phyloP scores from a whole-genome alignment of 2,113 vertebrate species.

The Gallinago undulata region DNA sequence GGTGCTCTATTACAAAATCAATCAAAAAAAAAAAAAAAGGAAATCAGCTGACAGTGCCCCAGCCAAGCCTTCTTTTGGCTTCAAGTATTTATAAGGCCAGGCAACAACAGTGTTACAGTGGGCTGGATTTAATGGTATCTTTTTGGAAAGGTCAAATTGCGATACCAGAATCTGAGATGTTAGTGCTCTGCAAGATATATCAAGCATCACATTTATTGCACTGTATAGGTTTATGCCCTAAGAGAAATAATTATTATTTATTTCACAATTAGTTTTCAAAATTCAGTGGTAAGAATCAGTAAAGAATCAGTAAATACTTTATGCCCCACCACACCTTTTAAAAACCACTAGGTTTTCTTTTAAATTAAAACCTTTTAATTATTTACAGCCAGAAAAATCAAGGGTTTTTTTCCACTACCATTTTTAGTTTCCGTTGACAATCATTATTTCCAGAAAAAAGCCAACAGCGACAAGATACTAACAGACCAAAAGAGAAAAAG shows the following conservation, averaged over 20 bases:
- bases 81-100: constrained; percentile 2
- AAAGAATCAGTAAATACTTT: background rate
- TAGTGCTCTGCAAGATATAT: background rate
- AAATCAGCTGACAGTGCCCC: background rate
- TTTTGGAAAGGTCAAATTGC: background rate
- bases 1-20: background rate
- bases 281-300: background rate
- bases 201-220: background rate
- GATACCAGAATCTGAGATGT: background rate
- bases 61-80: background rate
- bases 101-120: background rate
- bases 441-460: background rate
- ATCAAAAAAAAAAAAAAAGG: background rate
- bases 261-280: constrained; percentile 11
- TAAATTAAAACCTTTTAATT: background rate
- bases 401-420: background rate
- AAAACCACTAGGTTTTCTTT: background rate
- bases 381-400: background rate
- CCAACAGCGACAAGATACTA: background rate
- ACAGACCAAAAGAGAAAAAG: background rate
- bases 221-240: background rate
- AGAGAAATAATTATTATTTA: background rate
- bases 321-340: background rate
- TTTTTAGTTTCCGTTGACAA: background rate
- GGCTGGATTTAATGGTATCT: background rate